Base-by-base conservation (phyloP, 2,888 invertebrate genomes). In the Lumbricus terrestris region DNA sequence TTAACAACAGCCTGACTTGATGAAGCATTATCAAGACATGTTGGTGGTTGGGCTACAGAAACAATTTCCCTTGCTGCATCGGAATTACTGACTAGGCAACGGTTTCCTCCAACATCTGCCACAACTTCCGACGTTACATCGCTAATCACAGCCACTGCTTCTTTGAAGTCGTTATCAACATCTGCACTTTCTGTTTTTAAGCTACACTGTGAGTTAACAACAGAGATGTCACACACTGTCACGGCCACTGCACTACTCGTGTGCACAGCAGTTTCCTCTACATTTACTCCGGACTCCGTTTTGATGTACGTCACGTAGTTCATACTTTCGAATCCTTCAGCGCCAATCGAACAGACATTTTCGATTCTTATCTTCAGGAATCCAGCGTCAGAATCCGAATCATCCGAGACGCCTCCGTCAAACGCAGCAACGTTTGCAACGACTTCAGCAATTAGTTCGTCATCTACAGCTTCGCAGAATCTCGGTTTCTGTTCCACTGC, bases 321-420 rank as follows among this genome's bases (percentile, higher is more conserved):
- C 34, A 85, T 85, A 35, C 23, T 35, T 23, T 85, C 85, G 23
- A 85, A 85, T 35, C 85, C 85, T 37, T 85, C 85, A 13, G 85
- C 18, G 20, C 35, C 85, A 35, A 85, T 85, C 23, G 85, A 85
- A 35, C 85, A 85, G 20, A 85, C 85, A 35, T 85, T 85, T 85
- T 85, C 85, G 35, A 85, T 85, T 85, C 37, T 85, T 34, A 85
- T 85, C 85, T 35, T 85, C 35, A 85, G 35, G n/a, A 34, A 85
- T 35, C 85, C 85, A 85, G 85, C 35, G 23, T 85, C 37, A 6
- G n/a, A n/a, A n/a, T 85, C 85, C 11, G 85, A 20, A 8, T 85
- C 85, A 35, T 85, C 85, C 37, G 6, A 5, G n/a, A 16, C 23
- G 2, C 20, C 34, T 2, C 37, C 15, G 18, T 85, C 85, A 35